Conservation (phyloP, 2,888 invertebrate species). For the Himalopsyche kuldschensis region DNA sequence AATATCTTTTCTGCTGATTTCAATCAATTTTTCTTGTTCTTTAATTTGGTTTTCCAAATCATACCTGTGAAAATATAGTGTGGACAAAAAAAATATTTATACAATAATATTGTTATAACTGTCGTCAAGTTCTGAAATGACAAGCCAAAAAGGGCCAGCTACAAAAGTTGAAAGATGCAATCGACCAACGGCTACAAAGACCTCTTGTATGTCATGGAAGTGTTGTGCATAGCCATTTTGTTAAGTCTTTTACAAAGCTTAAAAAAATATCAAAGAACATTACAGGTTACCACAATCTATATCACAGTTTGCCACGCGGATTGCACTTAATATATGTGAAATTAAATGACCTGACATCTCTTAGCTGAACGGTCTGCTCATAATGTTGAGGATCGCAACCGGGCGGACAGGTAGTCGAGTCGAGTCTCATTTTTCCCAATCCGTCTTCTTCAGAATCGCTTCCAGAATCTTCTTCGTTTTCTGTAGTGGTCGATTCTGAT, state of each 20-base stretch:
- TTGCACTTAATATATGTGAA: neutral
- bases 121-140: too few relatives aligned
- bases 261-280: too few relatives aligned
- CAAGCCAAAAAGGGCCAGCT: too few relatives aligned
- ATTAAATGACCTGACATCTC: constrained; percentile 56
- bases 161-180: too few relatives aligned
- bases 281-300: too few relatives aligned
- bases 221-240: too few relatives aligned
- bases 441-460: constrained; percentile 68
- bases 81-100: neutral
- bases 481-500: constrained; percentile 55
- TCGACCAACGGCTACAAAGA: too few relatives aligned
- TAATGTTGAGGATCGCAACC: constrained; percentile 72
- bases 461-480: constrained; percentile 63
- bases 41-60: constrained; percentile 62
- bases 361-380: constrained; percentile 65
- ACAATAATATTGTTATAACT: too few relatives aligned
- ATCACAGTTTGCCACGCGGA: neutral
- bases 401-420: constrained; percentile 71
- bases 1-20: constrained; percentile 62
- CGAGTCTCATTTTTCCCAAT: constrained; percentile 66
- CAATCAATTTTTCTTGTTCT: constrained; percentile 61
- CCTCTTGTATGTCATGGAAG: too few relatives aligned
- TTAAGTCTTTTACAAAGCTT: too few relatives aligned
- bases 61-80: constrained; percentile 45